These are phyloP conservation scores for Drosophila kokeensis DNA, from an alignment of 2,888 invertebrate species.

Conservation along the genomic window DNA sequence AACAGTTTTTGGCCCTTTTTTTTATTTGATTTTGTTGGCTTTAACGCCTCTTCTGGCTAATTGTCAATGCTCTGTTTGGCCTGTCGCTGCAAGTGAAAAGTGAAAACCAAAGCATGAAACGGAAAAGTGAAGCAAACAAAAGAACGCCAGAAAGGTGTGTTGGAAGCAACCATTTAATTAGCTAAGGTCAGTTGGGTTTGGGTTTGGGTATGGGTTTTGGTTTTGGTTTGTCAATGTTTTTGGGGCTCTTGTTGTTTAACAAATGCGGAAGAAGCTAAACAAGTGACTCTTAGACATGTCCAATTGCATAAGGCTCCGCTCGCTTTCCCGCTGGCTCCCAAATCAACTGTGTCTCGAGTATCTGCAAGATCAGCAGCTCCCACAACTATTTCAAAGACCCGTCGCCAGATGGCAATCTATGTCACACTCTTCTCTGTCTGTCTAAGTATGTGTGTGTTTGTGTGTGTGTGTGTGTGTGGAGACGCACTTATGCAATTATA, in stretches of 20 bases:
- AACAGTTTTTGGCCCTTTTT: conserved; percentile 1
- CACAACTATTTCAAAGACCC: conserved; percentile 49
- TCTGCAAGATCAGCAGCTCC: conserved; percentile 43
- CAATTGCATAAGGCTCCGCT: conserved; percentile 42
- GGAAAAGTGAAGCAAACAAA: conserved; percentile 6
- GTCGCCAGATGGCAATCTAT: conserved; percentile 49
- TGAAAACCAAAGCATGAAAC: conserved; percentile 35
- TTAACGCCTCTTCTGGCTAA: conserved; percentile 37
- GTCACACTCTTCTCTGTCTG: conserved; percentile 36
- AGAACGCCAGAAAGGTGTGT: conserved; percentile 23
- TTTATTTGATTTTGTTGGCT: conserved; percentile 10
- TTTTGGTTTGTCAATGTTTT: neutral
- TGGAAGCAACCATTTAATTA: conserved; percentile 47
- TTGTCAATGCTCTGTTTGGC: conserved; percentile 63
- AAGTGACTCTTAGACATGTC: conserved; percentile 27
- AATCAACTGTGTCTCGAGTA: conserved; percentile 39
- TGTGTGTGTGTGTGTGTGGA: conserved; percentile 3
- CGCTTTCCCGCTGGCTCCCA: neutral
- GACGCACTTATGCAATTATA: conserved; percentile 76
- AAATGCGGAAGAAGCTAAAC: conserved; percentile 32
- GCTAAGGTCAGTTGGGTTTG: conserved; percentile 59
- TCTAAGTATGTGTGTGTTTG: neutral
- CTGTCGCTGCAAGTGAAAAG: conserved; percentile 32
- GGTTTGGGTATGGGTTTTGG: neutral
- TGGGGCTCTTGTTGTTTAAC: neutral